These are phyloP conservation scores for Agrotis ipsilon DNA, from an alignment of 2,888 invertebrate species.

Conservation along the genomic window DNA sequence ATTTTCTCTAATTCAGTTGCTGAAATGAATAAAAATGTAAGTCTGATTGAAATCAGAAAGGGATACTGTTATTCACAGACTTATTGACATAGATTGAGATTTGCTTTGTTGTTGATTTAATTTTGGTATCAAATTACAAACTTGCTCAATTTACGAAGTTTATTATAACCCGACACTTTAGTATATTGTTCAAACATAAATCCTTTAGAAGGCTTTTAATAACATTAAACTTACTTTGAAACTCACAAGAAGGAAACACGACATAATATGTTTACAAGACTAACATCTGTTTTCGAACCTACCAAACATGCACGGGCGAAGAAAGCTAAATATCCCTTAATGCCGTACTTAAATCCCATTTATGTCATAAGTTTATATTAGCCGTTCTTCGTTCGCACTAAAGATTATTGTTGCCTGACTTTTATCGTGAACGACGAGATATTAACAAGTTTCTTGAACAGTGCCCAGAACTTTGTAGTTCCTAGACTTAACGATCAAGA, in stretches of 20 bases:
- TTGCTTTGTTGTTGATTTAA: constrained; percentile 10
- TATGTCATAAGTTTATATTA: constrained; percentile 43
- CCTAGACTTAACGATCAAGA: not conserved
- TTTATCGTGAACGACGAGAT: constrained; percentile 27
- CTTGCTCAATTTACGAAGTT: not conserved
- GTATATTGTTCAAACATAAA: constrained; percentile 34
- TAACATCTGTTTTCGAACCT: constrained; percentile 50
- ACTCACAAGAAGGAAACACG: constrained; percentile 26
- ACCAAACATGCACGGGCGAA: constrained; percentile 39
- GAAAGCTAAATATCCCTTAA: constrained; percentile 46
- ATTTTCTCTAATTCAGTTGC: constrained; percentile 45
- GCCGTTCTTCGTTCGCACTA: constrained; percentile 5
- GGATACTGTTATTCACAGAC: constrained; percentile 11
- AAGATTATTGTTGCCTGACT: constrained; percentile 25
- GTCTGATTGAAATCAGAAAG: constrained; percentile 41
- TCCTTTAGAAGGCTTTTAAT: constrained; percentile 28
- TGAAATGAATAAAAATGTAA: constrained; percentile 20
- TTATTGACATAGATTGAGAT: not conserved
- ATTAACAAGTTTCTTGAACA: constrained; percentile 10
- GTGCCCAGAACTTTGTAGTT: constrained; percentile 23
- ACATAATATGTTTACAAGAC: constrained; percentile 32
- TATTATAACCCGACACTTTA: constrained; percentile 18
- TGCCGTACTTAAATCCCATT: constrained; percentile 45
- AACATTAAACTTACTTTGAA: constrained; percentile 35
- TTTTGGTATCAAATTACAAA: not conserved